Base-by-base conservation (phyloP, 1,140 invertebrate genomes). In the Drosophila trapezifrons region DNA sequence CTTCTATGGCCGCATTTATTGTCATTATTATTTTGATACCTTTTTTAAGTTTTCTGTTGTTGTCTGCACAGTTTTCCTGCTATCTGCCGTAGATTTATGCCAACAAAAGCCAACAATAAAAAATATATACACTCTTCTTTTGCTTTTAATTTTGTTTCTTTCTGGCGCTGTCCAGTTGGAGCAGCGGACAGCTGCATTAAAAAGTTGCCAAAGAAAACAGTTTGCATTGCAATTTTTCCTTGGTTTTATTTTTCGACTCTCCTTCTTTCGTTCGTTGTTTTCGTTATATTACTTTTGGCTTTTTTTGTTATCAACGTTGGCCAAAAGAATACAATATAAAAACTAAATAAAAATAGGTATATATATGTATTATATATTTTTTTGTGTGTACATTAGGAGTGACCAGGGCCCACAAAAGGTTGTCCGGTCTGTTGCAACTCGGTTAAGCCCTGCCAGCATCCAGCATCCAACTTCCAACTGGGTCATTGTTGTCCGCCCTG, bases 161-260 rank as follows among this genome's bases (percentile, higher is more conserved):
- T 79, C 60, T 72, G 73, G 58, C 58, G 65, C 63, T 60, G 76
- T 76, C 66, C 78, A 56, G 72, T 67, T 37, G 69, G 46, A 32
- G 66, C 67, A 29, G 40, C 52, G 64, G 73, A 77, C 81, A 75
- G 77, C 78, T 85, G 81, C 81, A 84, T 84, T 84, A 75, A 89
- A 87, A 87, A 87, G 76, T 89, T 83, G 67, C 80, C 72, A 84
- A 85, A 84, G 84, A 89, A 87, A 87, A 89, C 76, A 80, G 84
- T 87, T 89, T 84, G 80, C 84, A 90, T 87, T 87, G 84, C 80
- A 89, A 80, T 87, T 89, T 84, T 59, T 58, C 43, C 47, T 59
- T 72, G 56, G 20, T 86, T 89, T 73, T 80, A 77, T 80, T 84
- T 83, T 78, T 27, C 54, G 60, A 66, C 51, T 55, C 55, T 58